Conservation (phyloP, 1,140 invertebrate species). For the Ptiloglossa arizonensis region DNA sequence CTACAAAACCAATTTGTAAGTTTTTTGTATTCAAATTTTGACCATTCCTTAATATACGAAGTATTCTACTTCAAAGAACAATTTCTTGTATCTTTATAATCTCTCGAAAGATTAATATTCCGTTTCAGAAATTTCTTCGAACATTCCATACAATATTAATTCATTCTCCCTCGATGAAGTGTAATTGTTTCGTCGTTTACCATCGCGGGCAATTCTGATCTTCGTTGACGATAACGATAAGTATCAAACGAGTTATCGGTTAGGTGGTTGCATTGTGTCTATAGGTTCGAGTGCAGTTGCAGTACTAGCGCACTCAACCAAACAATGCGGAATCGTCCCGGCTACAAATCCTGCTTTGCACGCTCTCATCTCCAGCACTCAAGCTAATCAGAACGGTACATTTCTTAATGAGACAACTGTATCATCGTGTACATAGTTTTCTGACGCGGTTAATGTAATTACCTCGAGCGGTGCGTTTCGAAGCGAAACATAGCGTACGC, state of each 20-base stretch:
- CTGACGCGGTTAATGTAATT: constrained; percentile 25
- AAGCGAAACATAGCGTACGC: neutral
- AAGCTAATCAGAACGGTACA: constrained; percentile 36
- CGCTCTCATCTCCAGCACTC: constrained; percentile 32
- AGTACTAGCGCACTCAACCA: constrained; percentile 21
- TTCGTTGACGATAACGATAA: constrained; percentile 16
- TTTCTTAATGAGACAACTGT: constrained; percentile 49
- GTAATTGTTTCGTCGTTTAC: neutral
- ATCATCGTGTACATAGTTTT: constrained; percentile 33
- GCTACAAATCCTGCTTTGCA: constrained; percentile 37
- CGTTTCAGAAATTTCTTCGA: neutral
- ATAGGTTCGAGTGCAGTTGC: constrained; percentile 21
- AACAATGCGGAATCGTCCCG: constrained; percentile 43
- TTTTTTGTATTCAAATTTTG: too few relatives aligned
- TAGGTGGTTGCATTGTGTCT: constrained; percentile 15
- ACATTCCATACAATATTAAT: neutral
- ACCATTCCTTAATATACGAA: too few relatives aligned
- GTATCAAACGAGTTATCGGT: constrained; percentile 32
- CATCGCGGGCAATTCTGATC: neutral
- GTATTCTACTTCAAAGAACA: too few relatives aligned
- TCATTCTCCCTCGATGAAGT: neutral
- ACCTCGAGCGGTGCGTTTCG: neutral
- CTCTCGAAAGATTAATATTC: too few relatives aligned
- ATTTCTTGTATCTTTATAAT: too few relatives aligned
- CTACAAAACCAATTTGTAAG: too few relatives aligned